Conservation (phyloP, 2,888 invertebrate species). For the Drosophila quasianomalipes region DNA sequence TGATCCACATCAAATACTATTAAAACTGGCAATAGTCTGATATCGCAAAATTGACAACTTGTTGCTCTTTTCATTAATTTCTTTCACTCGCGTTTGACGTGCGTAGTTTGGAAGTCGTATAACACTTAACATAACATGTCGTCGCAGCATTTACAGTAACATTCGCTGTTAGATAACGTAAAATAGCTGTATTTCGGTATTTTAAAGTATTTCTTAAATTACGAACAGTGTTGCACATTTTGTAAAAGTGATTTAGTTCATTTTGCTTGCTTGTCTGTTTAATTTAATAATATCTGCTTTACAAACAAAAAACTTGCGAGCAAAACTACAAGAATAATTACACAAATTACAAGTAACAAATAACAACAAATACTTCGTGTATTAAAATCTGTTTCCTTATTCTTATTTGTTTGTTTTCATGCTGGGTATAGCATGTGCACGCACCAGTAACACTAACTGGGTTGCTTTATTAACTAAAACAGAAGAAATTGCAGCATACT, state of each 20-base stretch:
- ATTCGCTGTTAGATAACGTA: conserved; percentile 4
- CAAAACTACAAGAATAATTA: neutral
- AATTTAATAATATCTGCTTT: neutral
- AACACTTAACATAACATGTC: conserved; percentile 27
- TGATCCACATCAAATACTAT: neutral
- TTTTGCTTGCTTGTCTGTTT: neutral
- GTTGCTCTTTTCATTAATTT: conserved; percentile 59
- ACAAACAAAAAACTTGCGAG: neutral
- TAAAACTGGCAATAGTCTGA: neutral
- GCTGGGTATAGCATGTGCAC: neutral
- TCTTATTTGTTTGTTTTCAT: neutral
- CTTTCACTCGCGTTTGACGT: conserved; percentile 27
- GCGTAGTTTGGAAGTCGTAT: conserved; percentile 32
- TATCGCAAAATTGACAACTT: conserved; percentile 48
- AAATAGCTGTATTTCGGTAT: neutral
- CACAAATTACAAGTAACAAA: neutral
- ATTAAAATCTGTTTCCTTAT: neutral
- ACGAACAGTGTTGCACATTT: neutral
- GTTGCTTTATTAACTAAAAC: neutral
- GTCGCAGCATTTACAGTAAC: neutral
- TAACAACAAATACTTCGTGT: neutral
- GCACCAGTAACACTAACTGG: neutral
- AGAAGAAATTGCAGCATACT: neutral
- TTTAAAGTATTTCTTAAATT: neutral
- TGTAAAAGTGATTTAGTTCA: neutral